Evolutionary conservation across 2,797 vertebrate species (phyloP).

Genomic region (Setipinna tenuifilis): DNA sequence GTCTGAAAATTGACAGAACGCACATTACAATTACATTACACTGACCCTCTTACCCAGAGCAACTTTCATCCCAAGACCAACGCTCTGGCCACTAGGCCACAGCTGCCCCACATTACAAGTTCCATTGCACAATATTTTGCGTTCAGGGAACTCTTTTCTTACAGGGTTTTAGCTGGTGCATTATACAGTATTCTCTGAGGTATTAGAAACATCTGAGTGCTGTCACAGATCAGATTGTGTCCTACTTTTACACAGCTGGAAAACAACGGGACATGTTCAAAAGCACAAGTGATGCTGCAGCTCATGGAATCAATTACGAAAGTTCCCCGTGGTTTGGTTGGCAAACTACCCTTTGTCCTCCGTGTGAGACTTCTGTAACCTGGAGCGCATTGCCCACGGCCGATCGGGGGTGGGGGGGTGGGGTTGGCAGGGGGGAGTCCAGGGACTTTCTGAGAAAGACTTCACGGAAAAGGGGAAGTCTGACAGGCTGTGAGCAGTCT

Average conservation of each 20-base stretch:
- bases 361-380: conserved; percentile 33
- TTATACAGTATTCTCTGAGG: background rate
- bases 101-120: too few species aligned
- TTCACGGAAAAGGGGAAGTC: background rate
- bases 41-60: too few species aligned
- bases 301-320: conserved; percentile 32
- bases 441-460: background rate
- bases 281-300: conserved; percentile 37
- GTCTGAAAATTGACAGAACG: background rate
- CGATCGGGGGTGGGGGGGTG: too few species aligned
- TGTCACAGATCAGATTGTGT: background rate
- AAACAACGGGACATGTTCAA: conserved; percentile 37
- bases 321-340: conserved; percentile 28
- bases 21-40: too few species aligned
- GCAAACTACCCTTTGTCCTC: conserved; percentile 34
- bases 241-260: background rate
- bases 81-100: too few species aligned
- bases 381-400: background rate
- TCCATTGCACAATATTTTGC: too few species aligned
- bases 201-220: background rate
- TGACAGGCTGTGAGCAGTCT: background rate
- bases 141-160: too few species aligned
- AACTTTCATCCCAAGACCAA: too few species aligned
- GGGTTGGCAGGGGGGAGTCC: background rate
- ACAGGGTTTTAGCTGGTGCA: too few species aligned